These are phyloP conservation scores for Cerceris ruficornis DNA, from an alignment of 2,888 invertebrate genomes.

Conservation along the genomic window DNA sequence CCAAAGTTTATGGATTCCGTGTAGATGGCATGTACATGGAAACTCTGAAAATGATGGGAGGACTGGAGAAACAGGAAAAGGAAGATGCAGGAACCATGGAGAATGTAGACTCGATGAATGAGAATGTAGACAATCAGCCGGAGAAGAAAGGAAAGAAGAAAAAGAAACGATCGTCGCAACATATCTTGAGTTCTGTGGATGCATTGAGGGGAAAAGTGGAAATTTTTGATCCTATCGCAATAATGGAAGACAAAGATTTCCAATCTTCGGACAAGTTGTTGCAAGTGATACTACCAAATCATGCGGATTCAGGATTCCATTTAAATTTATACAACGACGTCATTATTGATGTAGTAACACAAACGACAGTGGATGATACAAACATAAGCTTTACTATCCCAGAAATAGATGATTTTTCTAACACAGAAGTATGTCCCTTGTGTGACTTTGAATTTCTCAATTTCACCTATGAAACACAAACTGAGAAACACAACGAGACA, in stretches of 20 bases:
- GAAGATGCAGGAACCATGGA: constrained; percentile 30
- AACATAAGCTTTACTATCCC: constrained; percentile 55
- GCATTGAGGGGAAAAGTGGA: constrained; percentile 64
- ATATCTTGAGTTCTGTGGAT: constrained; percentile 58
- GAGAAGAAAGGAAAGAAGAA: constrained; percentile 56
- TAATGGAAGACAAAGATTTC: constrained; percentile 59
- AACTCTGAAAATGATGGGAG: constrained; percentile 90
- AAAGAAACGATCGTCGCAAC: constrained; percentile 33
- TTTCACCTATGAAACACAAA: constrained; percentile 84
- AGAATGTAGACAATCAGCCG: not conserved
- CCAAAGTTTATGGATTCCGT: constrained; percentile 93
- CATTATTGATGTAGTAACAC: constrained; percentile 63
- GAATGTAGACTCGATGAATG: not conserved
- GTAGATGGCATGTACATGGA: constrained; percentile 93
- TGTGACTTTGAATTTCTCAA: constrained; percentile 84
- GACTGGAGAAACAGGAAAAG: constrained; percentile 82
- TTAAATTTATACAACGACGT: constrained; percentile 67
- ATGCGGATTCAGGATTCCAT: constrained; percentile 59
- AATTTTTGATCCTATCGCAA: constrained; percentile 53
- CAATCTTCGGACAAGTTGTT: constrained; percentile 72
- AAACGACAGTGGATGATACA: constrained; percentile 7
- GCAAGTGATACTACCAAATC: constrained; percentile 68
- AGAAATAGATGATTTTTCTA: constrained; percentile 66
- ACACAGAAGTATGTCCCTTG: constrained; percentile 84
- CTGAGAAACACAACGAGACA: constrained; percentile 17